Base-by-base conservation (phyloP, 2,113 vertebrate genomes). In the Atrichornis clamosus region DNA sequence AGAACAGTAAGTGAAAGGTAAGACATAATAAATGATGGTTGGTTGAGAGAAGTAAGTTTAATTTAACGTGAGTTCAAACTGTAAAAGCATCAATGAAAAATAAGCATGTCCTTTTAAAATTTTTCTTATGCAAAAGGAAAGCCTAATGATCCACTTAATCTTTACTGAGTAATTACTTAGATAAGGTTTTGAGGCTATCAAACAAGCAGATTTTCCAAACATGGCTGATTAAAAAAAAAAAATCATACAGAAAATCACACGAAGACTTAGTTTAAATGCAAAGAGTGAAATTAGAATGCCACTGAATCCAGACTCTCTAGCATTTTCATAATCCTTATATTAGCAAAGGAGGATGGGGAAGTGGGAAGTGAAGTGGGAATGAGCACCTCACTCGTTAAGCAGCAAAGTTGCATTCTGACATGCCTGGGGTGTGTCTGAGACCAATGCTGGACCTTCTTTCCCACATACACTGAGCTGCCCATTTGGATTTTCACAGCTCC, bases 1-100 rank as follows among this genome's bases (percentile, higher is more conserved):
- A 96, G 59, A 97, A 95, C 39, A 74, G 30, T 20, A 84, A 74
- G 79, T 42, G 53, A 91, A 59, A 89, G 47, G n/a, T 62, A 79
- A 92, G 30, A 65, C 39, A 67, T 49, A 92, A 84, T 19, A 87
- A 77, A 87, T 14, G 20, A 74, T 59, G 47, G 37, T 27, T 73
- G 78, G 41, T 12, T 79, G 21, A 87, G 30, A 87, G 50, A 33
- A 53, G 26, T 39, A 75, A 44, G 23, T 78, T 77, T 81, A 72
- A 93, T 64, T 75, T 75, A 33, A 86, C 1, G 4, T 17, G 18
- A 65, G 39, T 87, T 91, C 39, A 84, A 70, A 87, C 37, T 64
- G 33, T 42, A 62, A 76, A 86, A 74, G 14, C 22, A 63, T 64
- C 35, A 59, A 52, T 42, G 70, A 80, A 81, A 96, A 90, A 56